Conservation (phyloP, 2,888 invertebrate species). For the Torymus auratus region DNA sequence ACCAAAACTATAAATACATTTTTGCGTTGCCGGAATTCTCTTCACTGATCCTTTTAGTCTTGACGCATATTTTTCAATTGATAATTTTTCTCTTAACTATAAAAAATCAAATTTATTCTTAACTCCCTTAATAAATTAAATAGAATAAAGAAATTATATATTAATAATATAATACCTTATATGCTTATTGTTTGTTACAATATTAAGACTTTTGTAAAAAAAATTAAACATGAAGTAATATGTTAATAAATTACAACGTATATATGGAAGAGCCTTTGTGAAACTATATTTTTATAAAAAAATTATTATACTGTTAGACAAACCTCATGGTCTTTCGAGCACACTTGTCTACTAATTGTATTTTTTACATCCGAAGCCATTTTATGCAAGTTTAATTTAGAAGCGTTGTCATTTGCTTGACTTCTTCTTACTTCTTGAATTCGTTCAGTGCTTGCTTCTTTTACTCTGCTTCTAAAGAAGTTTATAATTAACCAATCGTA, state of each 20-base stretch:
- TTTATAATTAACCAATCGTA: background rate
- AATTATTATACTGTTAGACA: background rate
- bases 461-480: constrained; percentile 6
- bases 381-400: constrained; percentile 26
- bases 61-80: constrained; percentile 24
- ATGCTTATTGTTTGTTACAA: background rate
- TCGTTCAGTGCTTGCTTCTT: background rate
- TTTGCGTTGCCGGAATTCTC: constrained; percentile 46
- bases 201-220: background rate
- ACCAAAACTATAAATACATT: constrained; percentile 46
- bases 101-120: background rate
- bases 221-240: background rate
- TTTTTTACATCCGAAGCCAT: constrained; percentile 8
- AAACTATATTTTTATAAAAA: background rate
- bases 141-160: too few species aligned
- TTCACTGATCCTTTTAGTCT: constrained; percentile 18
- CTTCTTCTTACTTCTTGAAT: background rate
- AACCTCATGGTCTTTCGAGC: constrained; percentile 53
- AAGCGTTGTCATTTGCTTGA: constrained; percentile 1
- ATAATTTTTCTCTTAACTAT: constrained; percentile 41
- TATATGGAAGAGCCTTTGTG: too few species aligned
- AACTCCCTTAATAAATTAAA: too few species aligned
- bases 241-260: too few species aligned
- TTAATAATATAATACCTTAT: too few species aligned
- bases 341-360: constrained; percentile 1